These are phyloP conservation scores for Mohoua ochrocephala DNA, from an alignment of 2,113 vertebrate species.

Conservation along the genomic window DNA sequence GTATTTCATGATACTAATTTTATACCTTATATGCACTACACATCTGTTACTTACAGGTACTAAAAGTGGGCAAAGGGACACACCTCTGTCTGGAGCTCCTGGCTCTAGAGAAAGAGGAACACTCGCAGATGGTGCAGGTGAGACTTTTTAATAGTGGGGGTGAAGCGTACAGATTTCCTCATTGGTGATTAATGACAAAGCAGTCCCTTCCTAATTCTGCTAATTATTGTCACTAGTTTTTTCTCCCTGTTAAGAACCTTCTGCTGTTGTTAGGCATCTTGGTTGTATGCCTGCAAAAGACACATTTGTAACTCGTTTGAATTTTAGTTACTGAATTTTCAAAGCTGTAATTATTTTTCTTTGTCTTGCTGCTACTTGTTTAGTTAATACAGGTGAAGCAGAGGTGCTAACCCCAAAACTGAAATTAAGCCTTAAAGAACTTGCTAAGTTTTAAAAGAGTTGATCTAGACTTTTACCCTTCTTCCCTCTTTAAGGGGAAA, in stretches of 20 bases:
- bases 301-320: background rate
- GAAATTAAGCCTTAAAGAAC: background rate
- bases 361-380: background rate
- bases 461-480: background rate
- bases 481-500: fast-evolving
- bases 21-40: fast-evolving
- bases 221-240: background rate
- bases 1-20: background rate
- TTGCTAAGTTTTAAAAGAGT: background rate
- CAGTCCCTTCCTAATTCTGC: background rate
- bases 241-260: background rate
- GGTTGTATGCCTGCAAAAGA: background rate
- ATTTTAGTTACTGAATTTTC: background rate
- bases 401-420: background rate
- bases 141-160: background rate
- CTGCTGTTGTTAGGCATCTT: background rate
- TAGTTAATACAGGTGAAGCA: background rate
- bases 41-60: background rate
- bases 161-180: background rate
- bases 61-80: background rate
- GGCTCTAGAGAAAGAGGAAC: background rate
- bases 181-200: background rate
- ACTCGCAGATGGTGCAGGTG: conserved; percentile 4
- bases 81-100: background rate
- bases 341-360: background rate